Evolutionary conservation across 1,140 invertebrate genomes (phyloP).

Genomic region (Rhynchophorus ferrugineus): DNA sequence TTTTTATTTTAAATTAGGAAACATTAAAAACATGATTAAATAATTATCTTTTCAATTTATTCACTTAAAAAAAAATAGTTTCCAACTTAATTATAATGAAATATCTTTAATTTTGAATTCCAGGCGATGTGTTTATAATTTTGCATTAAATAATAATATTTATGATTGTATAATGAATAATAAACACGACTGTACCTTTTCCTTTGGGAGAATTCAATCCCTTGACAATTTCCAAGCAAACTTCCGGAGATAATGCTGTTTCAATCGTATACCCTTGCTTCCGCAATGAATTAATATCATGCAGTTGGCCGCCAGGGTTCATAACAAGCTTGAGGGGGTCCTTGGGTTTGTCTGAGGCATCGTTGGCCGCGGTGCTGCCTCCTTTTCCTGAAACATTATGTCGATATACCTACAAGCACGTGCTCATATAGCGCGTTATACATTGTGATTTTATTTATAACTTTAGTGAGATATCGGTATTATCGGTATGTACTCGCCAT

Average conservation of each 20-base stretch:
- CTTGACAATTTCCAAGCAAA: conserved; percentile 65
- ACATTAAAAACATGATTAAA: too few relatives aligned
- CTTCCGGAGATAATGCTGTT: conserved; percentile 57
- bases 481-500: neutral
- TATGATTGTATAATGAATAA: too few relatives aligned
- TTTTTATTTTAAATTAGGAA: too few relatives aligned
- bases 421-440: neutral
- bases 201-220: conserved; percentile 70
- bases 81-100: too few relatives aligned
- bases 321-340: conserved; percentile 67
- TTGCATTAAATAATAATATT: too few relatives aligned
- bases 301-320: conserved; percentile 68
- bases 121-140: too few relatives aligned
- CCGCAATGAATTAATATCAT: conserved; percentile 55
- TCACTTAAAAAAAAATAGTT: too few relatives aligned
- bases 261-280: conserved; percentile 54
- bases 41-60: too few relatives aligned
- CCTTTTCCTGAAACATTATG: neutral
- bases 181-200: conserved; percentile 58
- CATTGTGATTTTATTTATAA: neutral
- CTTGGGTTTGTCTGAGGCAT: conserved; percentile 41
- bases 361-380: neutral
- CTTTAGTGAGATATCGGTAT: neutral
- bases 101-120: too few relatives aligned
- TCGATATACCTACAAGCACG: neutral